Conservation (phyloP, 2,888 invertebrate species). For the Patella ulyssiponensis region DNA sequence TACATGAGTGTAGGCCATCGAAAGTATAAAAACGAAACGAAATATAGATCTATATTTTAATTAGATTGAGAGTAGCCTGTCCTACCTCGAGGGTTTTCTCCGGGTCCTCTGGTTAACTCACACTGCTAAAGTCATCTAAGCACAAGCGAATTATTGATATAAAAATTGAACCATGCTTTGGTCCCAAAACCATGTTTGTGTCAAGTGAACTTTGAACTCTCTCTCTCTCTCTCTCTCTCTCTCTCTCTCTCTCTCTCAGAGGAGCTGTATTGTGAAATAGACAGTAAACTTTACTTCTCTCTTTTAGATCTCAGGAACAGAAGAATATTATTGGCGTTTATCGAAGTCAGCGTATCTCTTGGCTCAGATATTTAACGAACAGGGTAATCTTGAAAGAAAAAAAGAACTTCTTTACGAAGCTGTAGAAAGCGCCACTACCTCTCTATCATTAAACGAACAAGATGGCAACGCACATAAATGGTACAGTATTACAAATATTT, state of each 20-base stretch:
- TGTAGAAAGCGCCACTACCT: constrained; percentile 75
- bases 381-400: constrained; percentile 66
- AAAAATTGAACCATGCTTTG: too few relatives aligned
- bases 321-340: constrained; percentile 72
- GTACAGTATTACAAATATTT: constrained; percentile 61
- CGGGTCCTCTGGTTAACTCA: too few relatives aligned
- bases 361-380: constrained; percentile 61
- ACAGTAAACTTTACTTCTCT: neutral
- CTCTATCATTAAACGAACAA: constrained; percentile 75
- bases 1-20: too few relatives aligned
- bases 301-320: constrained; percentile 58
- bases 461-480: constrained; percentile 81
- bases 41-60: too few relatives aligned
- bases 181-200: too few relatives aligned
- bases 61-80: too few relatives aligned
- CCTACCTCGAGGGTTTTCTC: too few relatives aligned
- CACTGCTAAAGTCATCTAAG: too few relatives aligned
- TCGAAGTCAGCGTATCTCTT: constrained; percentile 72
- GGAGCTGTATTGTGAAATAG: neutral
- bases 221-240: too few relatives aligned
- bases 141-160: too few relatives aligned
- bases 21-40: too few relatives aligned
- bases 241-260: neutral
- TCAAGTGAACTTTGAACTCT: too few relatives aligned
- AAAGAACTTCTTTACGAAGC: constrained; percentile 73